Conservation (phyloP, 2,113 vertebrate species). For the Boulengeromyrus knoepffleri region DNA sequence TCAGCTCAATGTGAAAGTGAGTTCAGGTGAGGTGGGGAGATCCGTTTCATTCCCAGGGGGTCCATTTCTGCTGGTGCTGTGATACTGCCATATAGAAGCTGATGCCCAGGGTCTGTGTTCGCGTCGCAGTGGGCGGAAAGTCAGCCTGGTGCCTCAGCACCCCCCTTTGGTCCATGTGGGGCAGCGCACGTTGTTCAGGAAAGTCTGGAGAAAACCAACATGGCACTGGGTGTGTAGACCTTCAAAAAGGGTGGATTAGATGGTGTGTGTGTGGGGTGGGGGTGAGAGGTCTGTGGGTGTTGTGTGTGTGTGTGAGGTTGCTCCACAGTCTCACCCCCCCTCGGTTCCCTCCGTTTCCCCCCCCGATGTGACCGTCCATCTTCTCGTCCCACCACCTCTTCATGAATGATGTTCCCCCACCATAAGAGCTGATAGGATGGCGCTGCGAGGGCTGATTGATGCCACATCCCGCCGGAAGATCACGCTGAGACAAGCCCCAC, state of each 20-base stretch:
- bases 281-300: background rate
- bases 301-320: background rate
- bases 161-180: background rate
- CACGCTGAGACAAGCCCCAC: slow-evolving; percentile 45
- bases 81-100: background rate
- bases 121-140: background rate
- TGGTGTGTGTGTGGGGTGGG: background rate
- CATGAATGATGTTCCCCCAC: slow-evolving; percentile 65
- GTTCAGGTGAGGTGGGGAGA: slow-evolving; percentile 33
- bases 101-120: background rate
- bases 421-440: slow-evolving; percentile 69
- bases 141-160: no score
- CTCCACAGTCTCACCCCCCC: background rate
- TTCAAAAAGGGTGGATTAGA: background rate
- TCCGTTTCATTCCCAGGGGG: slow-evolving; percentile 33
- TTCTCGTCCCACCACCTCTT: slow-evolving; percentile 67
- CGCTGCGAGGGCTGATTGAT: slow-evolving; percentile 67
- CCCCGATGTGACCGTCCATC: slow-evolving; percentile 69
- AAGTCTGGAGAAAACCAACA: background rate
- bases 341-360: slow-evolving; percentile 42
- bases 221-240: background rate
- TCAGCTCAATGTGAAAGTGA: background rate
- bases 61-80: background rate
- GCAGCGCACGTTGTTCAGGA: background rate
- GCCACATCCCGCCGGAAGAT: slow-evolving; percentile 46